Percentiles rank a stretch among this genome's conserved stretches.
These are phyloP conservation scores for Manacus vitellinus DNA, from an alignment of 2,113 vertebrate species.

Conservation along the genomic window DNA sequence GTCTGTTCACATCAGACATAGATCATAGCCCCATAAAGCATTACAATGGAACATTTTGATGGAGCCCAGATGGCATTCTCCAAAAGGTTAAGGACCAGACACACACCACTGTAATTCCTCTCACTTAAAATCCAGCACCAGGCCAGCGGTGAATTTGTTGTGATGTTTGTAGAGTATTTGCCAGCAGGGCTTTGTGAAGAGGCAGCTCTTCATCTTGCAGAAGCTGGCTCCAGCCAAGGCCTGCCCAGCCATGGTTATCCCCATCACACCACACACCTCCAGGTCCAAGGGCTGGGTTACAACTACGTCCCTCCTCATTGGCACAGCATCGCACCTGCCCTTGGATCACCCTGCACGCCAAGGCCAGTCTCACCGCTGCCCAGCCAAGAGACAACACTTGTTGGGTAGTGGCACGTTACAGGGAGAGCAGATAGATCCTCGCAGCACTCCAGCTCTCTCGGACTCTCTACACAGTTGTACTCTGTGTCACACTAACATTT, in stretches of 20 bases:
- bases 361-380: neutral
- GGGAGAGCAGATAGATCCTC: neutral
- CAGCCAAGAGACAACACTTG: neutral
- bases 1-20: neutral
- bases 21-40: neutral
- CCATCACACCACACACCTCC: neutral
- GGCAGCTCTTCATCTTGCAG: neutral
- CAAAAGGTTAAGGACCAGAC: neutral
- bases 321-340: neutral
- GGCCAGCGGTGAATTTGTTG: neutral
- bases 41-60: neutral
- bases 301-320: fast-evolving
- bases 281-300: neutral
- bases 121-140: neutral
- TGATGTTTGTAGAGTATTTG: neutral
- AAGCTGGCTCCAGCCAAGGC: neutral
- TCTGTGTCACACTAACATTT: neutral
- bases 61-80: neutral
- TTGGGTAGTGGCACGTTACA: fast-evolving
- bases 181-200: neutral
- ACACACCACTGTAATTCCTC: neutral
- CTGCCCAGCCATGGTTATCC: neutral
- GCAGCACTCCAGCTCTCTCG: neutral
- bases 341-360: neutral
- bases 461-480: neutral